phyloP scores from a whole-genome alignment of 2,113 vertebrate species.

The Aviceda subcristata region DNA sequence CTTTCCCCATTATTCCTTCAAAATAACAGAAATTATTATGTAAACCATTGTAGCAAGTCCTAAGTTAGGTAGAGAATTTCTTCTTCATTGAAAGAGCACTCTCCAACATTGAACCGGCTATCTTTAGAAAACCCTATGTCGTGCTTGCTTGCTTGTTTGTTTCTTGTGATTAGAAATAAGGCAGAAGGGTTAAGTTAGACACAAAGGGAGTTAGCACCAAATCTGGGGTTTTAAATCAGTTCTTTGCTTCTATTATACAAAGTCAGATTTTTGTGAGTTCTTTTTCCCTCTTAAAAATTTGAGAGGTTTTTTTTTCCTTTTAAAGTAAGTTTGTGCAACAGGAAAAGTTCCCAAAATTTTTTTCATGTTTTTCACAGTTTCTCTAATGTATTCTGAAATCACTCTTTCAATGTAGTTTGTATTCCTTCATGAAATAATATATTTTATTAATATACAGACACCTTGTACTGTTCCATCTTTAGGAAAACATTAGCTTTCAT shows the following conservation, averaged over 20 bases:
- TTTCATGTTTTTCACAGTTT: background rate
- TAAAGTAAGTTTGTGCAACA: background rate
- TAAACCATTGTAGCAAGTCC: background rate
- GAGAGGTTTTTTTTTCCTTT: background rate
- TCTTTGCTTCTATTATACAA: background rate
- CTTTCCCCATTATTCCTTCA: background rate
- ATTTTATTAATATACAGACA: background rate
- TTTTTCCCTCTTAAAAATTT: background rate
- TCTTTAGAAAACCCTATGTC: background rate
- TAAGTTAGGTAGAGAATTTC: background rate
- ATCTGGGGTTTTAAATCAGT: background rate
- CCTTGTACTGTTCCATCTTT: background rate
- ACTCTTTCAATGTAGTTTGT: background rate
- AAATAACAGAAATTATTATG: background rate
- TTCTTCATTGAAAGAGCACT: background rate
- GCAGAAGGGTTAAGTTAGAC: background rate
- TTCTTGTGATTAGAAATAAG: background rate
- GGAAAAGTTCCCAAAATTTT: background rate
- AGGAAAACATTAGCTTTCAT: background rate
- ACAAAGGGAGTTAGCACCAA: background rate
- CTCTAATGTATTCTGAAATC: background rate
- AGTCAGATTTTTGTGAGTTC: background rate
- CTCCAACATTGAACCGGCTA: background rate
- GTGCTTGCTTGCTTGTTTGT: background rate
- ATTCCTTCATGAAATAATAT: background rate